Percentiles rank a stretch among this genome's conserved stretches.
Evolutionary conservation across 2,113 vertebrate species (phyloP).

Genomic region (Thunnus maccoyii): DNA sequence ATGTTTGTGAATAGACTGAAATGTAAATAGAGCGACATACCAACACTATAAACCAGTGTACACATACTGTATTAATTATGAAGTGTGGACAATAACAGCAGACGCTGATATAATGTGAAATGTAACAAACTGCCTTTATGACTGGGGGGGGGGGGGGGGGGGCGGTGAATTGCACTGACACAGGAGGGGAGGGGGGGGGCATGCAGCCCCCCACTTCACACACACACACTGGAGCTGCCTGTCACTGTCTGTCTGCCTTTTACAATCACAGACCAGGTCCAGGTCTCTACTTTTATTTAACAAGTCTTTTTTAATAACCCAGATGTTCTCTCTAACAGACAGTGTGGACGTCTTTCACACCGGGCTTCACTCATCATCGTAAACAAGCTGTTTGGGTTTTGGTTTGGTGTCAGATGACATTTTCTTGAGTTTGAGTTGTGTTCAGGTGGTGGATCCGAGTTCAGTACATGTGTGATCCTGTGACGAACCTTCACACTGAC

Average conservation of each 20-base stretch:
- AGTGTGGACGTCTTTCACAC: not conserved
- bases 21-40: slow-evolving; percentile 74
- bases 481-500: too few species aligned
- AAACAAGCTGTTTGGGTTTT: slow-evolving; percentile 2
- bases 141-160: not conserved
- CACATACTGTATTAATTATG: slow-evolving; percentile 62
- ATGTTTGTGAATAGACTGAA: slow-evolving; percentile 76
- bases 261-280: slow-evolving; percentile 33
- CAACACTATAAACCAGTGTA: slow-evolving; percentile 69
- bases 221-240: slow-evolving; percentile 46
- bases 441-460: not conserved
- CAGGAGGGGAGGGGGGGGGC: slow-evolving; percentile 15
- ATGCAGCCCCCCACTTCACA: slow-evolving; percentile 33
- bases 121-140: slow-evolving; percentile 79
- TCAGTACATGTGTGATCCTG: too few species aligned
- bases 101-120: slow-evolving; percentile 60
- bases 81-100: slow-evolving; percentile 37
- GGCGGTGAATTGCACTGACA: slow-evolving; percentile 62
- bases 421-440: slow-evolving; percentile 1
- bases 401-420: slow-evolving; percentile 12
- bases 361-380: not conserved
- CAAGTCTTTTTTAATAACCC: slow-evolving; percentile 35
- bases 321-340: not conserved
- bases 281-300: slow-evolving; percentile 49
- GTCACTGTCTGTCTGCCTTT: slow-evolving; percentile 47